Base-by-base conservation (phyloP, 2,888 invertebrate species). In the Smittia sp. region DNA sequence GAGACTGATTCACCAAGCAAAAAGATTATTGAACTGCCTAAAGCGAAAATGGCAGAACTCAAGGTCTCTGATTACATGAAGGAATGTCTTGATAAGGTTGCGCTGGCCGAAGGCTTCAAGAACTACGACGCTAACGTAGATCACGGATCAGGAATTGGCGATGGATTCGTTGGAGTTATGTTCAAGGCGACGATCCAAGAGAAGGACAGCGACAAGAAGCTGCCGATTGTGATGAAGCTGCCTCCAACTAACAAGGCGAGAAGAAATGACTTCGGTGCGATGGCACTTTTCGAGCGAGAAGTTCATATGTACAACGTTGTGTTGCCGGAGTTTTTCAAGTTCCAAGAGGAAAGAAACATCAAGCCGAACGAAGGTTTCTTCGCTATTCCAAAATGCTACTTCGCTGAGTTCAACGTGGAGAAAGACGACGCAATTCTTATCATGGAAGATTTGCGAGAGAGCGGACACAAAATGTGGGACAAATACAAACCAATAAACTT, bases 261-360 rank as follows among this genome's bases (percentile, higher is more conserved):
- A 25, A 74, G 75, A 24, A 18, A 62, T 13, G 11, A 72, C 38
- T 69, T 74, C 18, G 74, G 74, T 67, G 9, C 74, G n/a, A 73
- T 75, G 41, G 38, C 68, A 0, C 13, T 74, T 52, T 75, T 75
- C 67, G 32, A 75, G 68, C 72, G 75, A 24, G 75, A 75, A 72
- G 41, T 75, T n/a, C 65, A 20, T 9, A 54, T 74, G 1, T 75
- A 75, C 41, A 74, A 74, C 27, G 54, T 65, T 25, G n/a, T 75
- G 13, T 24, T 75, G 38, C 75, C 75, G 9, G 68, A 52, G 38
- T 74, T 75, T 24, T 41, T 67, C n/a, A 54, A 67, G 46, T 74
- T 75, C 18, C 75, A 75, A 73, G 24, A 67, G 1, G 74, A 75
- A 1, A 46, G 69, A 18, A 66, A 73, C 6, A 65, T 75, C 13